Evolutionary conservation across 2,113 vertebrate genomes (phyloP).

Genomic region (Urocynchramus pylzowi): DNA sequence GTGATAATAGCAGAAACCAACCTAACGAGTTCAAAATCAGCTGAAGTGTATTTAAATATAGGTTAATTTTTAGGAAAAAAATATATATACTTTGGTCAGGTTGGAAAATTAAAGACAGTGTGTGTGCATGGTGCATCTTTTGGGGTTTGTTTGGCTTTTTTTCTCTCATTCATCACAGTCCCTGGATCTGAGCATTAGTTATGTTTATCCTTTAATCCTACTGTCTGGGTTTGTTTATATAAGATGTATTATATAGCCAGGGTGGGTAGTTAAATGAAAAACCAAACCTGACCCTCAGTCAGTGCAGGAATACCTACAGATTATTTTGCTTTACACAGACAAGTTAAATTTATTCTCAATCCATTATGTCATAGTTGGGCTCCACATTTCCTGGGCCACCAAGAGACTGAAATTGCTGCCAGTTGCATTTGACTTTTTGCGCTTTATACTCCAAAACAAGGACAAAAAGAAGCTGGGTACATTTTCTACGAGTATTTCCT

Average conservation of each 20-base stretch:
- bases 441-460: neutral
- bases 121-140: neutral
- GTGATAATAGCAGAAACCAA: neutral
- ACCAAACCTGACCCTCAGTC: neutral
- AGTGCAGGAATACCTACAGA: neutral
- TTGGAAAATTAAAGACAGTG: neutral
- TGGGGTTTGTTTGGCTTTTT: neutral
- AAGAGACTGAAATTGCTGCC: neutral
- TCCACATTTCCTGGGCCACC: neutral
- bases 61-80: neutral
- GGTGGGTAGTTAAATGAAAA: conserved; percentile 2
- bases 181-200: conserved; percentile 25
- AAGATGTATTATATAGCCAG: conserved; percentile 30
- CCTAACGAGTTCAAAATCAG: neutral
- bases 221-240: conserved; percentile 31
- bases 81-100: neutral
- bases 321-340: neutral
- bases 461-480: neutral
- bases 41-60: neutral
- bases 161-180: neutral
- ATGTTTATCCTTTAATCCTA: conserved; percentile 61
- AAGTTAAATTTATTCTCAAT: neutral
- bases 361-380: neutral
- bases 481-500: neutral
- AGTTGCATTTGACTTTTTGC: neutral